phyloP scores from a whole-genome alignment of 2,113 vertebrate species.

The Macrotus californicus region DNA sequence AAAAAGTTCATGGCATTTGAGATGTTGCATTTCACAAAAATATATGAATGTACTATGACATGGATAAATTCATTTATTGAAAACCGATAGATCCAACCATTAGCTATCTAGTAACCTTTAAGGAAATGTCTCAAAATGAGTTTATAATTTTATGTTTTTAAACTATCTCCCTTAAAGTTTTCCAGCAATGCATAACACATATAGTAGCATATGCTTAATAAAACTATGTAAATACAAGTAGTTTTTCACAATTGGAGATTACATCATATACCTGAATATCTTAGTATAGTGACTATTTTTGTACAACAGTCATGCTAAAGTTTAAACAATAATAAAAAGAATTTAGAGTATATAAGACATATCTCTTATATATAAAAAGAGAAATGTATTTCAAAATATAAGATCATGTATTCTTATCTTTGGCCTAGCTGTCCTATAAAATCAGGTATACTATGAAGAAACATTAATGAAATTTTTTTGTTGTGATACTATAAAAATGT shows the following conservation, averaged over 20 bases:
- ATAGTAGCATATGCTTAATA: conserved; percentile 29
- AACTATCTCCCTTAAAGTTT: neutral
- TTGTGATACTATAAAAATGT: neutral
- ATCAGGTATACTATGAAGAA: neutral
- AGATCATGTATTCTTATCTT: neutral
- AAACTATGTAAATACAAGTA: neutral
- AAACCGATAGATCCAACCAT: conserved; percentile 18
- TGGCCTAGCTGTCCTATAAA: neutral
- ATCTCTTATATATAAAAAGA: neutral
- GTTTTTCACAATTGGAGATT: neutral
- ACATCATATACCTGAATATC: neutral
- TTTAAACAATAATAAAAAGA: neutral
- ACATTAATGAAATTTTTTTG: conserved; percentile 4
- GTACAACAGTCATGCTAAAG: neutral
- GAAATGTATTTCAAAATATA: neutral
- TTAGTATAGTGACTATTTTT: neutral
- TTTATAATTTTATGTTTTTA: conserved; percentile 38
- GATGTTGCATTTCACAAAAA: conserved; percentile 43
- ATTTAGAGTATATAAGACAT: neutral
- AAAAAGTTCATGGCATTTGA: conserved; percentile 46
- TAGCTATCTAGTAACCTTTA: conserved; percentile 48
- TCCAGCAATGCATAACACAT: neutral
- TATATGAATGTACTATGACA: neutral
- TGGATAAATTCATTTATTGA: conserved; percentile 4
- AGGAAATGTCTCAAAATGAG: conserved; percentile 8